phyloP scores from a whole-genome alignment of 2,113 vertebrate species.

The Psammodynastes pulverulentus region DNA sequence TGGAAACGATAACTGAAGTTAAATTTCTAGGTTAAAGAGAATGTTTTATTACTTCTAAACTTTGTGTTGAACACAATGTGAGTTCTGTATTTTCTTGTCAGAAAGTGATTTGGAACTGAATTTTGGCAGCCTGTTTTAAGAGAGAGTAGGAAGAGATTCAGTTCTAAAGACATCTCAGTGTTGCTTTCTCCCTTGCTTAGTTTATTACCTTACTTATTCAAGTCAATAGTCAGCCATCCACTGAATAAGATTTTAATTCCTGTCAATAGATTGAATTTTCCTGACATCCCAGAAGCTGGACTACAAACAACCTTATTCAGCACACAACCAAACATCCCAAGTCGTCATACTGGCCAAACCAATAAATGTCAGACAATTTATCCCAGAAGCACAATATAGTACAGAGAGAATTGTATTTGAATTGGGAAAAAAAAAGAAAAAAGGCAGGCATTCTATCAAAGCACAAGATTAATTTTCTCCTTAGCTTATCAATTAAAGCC shows the following conservation, averaged over 20 bases:
- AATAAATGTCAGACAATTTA: background rate
- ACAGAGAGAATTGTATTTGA: background rate
- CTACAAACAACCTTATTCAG: background rate
- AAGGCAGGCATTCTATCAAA: background rate
- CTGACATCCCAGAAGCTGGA: background rate
- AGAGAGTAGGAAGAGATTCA: background rate
- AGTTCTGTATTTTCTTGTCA: background rate
- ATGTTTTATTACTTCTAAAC: background rate
- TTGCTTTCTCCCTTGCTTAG: background rate
- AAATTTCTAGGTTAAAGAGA: background rate
- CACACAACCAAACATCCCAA: background rate
- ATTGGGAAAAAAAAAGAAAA: background rate
- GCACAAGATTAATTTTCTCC: too few species aligned
- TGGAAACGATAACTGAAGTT: background rate
- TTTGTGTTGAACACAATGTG: background rate
- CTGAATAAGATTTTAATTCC: background rate
- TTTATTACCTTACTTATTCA: background rate
- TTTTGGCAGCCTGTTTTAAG: background rate
- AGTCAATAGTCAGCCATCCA: background rate
- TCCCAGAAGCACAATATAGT: background rate
- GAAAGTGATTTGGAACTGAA: background rate
- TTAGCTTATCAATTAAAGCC: background rate
- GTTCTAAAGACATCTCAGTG: background rate
- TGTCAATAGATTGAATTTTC: background rate
- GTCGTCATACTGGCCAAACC: background rate